Conservation (phyloP, 1,140 invertebrate genomes). For the Monomorium pharaonis region DNA sequence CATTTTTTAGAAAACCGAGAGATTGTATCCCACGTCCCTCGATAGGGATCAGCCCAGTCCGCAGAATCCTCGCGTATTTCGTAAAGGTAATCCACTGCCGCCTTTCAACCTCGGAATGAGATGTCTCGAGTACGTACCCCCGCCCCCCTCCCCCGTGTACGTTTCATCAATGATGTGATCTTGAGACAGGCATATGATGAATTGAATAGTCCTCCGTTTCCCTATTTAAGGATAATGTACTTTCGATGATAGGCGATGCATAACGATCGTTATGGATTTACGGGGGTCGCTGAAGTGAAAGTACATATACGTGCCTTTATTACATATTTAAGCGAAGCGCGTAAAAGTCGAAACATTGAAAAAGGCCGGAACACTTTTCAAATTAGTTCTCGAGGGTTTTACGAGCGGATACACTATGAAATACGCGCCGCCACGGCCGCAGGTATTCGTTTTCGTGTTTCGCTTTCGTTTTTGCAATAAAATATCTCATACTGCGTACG, state of each 20-base stretch:
- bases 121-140: constrained; percentile 63
- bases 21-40: constrained; percentile 54
- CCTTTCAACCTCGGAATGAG: constrained; percentile 72
- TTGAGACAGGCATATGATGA: background rate
- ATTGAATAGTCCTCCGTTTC: constrained; percentile 25
- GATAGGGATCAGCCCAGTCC: constrained; percentile 51
- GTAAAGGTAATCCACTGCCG: constrained; percentile 69
- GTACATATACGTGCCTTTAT: constrained; percentile 40
- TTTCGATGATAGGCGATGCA: constrained; percentile 29
- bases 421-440: constrained; percentile 9
- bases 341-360: constrained; percentile 37
- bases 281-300: constrained; percentile 11
- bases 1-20: constrained; percentile 61
- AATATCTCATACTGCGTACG: background rate
- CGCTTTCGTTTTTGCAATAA: constrained; percentile 18
- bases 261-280: constrained; percentile 56
- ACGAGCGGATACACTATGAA: constrained; percentile 46
- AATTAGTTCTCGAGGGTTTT: constrained; percentile 57
- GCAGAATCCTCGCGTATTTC: constrained; percentile 64
- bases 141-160: no score
- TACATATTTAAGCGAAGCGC: constrained; percentile 40
- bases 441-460: background rate
- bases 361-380: constrained; percentile 43
- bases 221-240: constrained; percentile 47
- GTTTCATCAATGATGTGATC: constrained; percentile 23